Conservation (phyloP, 2,797 vertebrate genomes). For the Hyperoplus immaculatus region DNA sequence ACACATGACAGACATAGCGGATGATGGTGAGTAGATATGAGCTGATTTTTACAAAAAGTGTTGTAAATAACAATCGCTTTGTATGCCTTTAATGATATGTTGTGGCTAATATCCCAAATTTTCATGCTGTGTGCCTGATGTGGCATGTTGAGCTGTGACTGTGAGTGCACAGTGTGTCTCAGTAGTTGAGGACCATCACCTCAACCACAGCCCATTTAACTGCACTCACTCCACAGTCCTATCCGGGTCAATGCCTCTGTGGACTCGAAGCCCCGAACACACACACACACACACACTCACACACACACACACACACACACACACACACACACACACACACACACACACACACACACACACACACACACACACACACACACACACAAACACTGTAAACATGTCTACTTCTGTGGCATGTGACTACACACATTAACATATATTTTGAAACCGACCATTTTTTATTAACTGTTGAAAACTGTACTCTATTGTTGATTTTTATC, state of each 20-base stretch:
- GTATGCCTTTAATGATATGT: background rate
- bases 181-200: constrained; percentile 23
- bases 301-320: too few relatives aligned
- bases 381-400: constrained; percentile 6
- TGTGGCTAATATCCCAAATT: constrained; percentile 7
- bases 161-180: constrained; percentile 46
- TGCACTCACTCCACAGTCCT: constrained; percentile 23
- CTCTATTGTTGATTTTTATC: too few relatives aligned
- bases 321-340: constrained; percentile 12
- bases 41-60: background rate
- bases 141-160: constrained; percentile 41
- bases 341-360: constrained; percentile 8
- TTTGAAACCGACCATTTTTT: background rate
- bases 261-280: constrained; percentile 1
- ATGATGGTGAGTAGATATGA: too few relatives aligned
- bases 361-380: constrained; percentile 14
- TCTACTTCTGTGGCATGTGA: constrained; percentile 5
- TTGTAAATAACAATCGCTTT: background rate
- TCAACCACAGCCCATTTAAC: constrained; percentile 61
- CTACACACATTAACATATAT: background rate
- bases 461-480: background rate
- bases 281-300: too few relatives aligned
- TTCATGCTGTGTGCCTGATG: constrained; percentile 27
- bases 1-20: too few relatives aligned
- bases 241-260: constrained; percentile 54